Base-by-base conservation (phyloP, 2,113 vertebrate species). In the Pungitius pungitius region DNA sequence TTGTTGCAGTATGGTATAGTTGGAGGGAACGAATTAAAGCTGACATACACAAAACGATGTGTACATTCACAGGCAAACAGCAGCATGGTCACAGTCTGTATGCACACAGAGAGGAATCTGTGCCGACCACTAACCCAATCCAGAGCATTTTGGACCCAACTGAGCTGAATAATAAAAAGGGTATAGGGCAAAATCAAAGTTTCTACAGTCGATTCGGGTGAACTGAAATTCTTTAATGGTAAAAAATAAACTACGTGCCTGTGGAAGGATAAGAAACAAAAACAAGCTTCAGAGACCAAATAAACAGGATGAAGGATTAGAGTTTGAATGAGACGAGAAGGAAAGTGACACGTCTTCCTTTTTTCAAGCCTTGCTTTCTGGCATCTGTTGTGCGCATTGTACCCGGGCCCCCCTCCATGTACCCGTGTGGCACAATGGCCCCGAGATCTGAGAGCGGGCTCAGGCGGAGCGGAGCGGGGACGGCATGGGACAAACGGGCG, bases 391-490 rank as follows among this genome's bases (percentile, higher is more conserved):
- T 83, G 82, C 78, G 69, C 77, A 47, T 42, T 51, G 62, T 77
- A 80, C 58, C 74, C 73, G 81, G 65, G 75, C 78, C 30, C 83
- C 80, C 84, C 69, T 88, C 78, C 73, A 65, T 87, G 88, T 80
- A 85, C 87, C 73, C 86, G 39, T 80, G 84, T 57, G 51, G 80
- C 83, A 92, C 86, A 90, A 88, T 89, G 84, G 39, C 69, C 75
- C 76, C 27, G 85, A 84, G 90, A 89, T 93, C 87, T 87, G 85
- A 89, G 80, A 78, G 89, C 85, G 70, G 89, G 81, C 76, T 83
- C 85, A 87, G 89, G 87, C 87, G 43, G 89, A 83, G 85, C 82
- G 66, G 69, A 90, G 87, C 67, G 68, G 88, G 74, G 83, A 86
- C 77, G 61, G 78, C 85, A 77, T 77, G 85, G 87, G 77, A 88